These are phyloP conservation scores for Aphidoletes aphidimyza DNA, from an alignment of 2,888 invertebrate genomes.

Conservation along the genomic window DNA sequence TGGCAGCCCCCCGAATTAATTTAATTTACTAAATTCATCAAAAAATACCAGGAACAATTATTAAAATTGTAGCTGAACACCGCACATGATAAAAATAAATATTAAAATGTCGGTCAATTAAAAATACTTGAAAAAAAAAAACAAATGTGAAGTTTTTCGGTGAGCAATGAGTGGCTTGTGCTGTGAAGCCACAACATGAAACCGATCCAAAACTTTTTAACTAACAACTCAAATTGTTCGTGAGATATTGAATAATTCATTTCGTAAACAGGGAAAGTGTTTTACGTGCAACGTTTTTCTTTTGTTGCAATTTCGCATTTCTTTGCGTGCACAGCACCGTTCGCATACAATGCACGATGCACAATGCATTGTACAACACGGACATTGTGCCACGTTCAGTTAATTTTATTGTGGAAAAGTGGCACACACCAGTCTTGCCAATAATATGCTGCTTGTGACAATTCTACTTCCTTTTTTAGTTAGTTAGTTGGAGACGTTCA, in stretches of 20 bases:
- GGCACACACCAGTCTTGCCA: not conserved
- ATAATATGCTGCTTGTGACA: not conserved
- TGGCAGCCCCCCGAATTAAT: too few species aligned
- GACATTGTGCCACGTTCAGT: not conserved
- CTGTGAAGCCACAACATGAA: not conserved
- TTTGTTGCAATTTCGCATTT: too few species aligned
- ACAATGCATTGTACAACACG: not conserved
- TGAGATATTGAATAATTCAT: not conserved
- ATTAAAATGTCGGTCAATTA: too few species aligned
- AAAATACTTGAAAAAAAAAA: too few species aligned
- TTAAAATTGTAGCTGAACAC: too few species aligned
- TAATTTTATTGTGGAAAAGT: conserved; percentile 13
- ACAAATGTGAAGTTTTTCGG: not conserved
- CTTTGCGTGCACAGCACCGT: too few species aligned
- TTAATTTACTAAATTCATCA: too few species aligned
- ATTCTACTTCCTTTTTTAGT: not conserved
- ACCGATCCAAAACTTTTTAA: not conserved
- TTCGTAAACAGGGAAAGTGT: not conserved
- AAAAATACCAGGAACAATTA: too few species aligned
- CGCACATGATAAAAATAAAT: too few species aligned
- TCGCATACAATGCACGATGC: not conserved
- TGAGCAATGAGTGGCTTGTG: not conserved
- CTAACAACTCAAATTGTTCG: not conserved
- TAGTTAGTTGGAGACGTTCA: conserved; percentile 36
- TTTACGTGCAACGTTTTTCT: too few species aligned